phyloP scores from a whole-genome alignment of 1,140 invertebrate species.

The Drosophila yakuba region DNA sequence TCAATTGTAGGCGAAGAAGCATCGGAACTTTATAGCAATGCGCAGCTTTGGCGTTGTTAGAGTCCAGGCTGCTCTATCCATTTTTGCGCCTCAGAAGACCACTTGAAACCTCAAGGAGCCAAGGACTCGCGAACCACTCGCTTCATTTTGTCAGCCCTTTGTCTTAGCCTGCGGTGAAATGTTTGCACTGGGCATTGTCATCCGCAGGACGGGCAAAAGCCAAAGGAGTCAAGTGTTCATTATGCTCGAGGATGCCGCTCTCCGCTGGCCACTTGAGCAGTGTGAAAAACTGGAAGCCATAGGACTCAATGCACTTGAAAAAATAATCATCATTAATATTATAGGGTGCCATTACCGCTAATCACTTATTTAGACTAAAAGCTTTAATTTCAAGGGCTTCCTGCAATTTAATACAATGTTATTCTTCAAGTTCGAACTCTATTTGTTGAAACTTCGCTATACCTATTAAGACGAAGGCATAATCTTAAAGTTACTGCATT shows the following conservation, averaged over 20 bases:
- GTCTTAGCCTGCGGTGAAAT: constrained; percentile 61
- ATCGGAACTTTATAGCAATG: constrained; percentile 38
- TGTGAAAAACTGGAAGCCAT: constrained; percentile 58
- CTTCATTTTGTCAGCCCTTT: constrained; percentile 60
- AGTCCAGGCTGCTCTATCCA: constrained; percentile 15
- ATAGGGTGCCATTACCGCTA: background rate
- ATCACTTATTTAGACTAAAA: background rate
- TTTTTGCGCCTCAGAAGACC: constrained; percentile 42
- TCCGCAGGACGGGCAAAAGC: constrained; percentile 57
- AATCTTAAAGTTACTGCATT: no score
- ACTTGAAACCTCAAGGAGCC: constrained; percentile 50
- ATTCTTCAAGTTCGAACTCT: no score
- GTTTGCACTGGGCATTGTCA: constrained; percentile 52
- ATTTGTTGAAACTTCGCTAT: background rate
- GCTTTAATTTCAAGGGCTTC: no score
- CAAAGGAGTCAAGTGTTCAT: constrained; percentile 75
- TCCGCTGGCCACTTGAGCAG: constrained; percentile 57
- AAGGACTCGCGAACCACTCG: constrained; percentile 36
- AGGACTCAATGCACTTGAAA: constrained; percentile 17
- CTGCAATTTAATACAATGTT: background rate
- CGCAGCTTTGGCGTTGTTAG: no score
- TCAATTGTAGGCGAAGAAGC: constrained; percentile 28
- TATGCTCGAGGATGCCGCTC: constrained; percentile 56
- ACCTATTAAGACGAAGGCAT: no score
- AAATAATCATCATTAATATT: no score